Conservation (phyloP, 2,888 invertebrate genomes). For the Brenthis daphne region DNA sequence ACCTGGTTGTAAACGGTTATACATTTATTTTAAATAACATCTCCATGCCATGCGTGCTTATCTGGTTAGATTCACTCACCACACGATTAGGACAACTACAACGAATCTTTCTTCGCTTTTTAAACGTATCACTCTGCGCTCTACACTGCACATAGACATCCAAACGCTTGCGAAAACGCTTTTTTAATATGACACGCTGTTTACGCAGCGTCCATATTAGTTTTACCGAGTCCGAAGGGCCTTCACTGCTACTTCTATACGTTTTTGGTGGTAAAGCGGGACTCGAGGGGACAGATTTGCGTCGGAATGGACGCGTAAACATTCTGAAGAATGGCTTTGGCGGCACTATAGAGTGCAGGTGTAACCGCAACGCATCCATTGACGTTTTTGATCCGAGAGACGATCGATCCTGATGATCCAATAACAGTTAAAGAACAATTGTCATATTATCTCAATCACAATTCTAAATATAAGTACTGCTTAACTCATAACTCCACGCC, state of each 20-base stretch:
- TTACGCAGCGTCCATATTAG: conserved; percentile 59
- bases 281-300: conserved; percentile 85
- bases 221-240: conserved; percentile 75
- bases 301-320: conserved; percentile 85
- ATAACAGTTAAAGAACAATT: conserved; percentile 29
- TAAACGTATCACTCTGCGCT: conserved; percentile 55
- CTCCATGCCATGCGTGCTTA: conserved; percentile 28
- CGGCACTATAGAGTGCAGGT: conserved; percentile 81
- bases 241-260: conserved; percentile 76
- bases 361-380: conserved; percentile 76
- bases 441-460: background rate
- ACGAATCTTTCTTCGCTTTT: conserved; percentile 60
- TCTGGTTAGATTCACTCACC: conserved; percentile 77
- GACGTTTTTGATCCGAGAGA: conserved; percentile 79
- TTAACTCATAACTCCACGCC: too few relatives aligned
- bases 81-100: conserved; percentile 73
- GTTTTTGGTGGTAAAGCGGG: conserved; percentile 83
- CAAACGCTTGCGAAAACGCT: conserved; percentile 70
- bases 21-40: background rate
- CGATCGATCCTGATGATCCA: conserved; percentile 74
- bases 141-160: conserved; percentile 78
- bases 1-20: background rate
- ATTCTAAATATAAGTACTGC: too few relatives aligned
- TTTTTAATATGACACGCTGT: conserved; percentile 63
- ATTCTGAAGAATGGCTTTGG: conserved; percentile 84